phyloP scores from a whole-genome alignment of 2,113 vertebrate genomes.

The Takifugu flavidus region DNA sequence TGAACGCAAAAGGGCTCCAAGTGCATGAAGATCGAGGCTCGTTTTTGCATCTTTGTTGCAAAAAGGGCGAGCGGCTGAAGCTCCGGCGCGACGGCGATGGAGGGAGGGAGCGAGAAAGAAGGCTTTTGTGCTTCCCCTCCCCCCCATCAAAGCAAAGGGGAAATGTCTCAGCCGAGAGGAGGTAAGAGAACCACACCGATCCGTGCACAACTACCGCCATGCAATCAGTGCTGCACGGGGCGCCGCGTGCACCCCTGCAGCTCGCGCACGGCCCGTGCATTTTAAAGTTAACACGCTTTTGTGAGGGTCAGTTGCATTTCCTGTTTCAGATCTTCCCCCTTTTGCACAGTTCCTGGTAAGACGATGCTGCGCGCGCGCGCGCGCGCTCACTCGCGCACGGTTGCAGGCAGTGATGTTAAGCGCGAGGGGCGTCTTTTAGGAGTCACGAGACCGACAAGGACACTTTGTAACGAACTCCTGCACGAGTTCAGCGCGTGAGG shows the following conservation, averaged over 20 bases:
- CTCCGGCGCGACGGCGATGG: constrained; percentile 71
- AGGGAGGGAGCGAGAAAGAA: constrained; percentile 84
- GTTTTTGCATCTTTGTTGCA: constrained; percentile 91
- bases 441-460: constrained; percentile 60
- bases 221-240: constrained; percentile 80
- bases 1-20: constrained; percentile 78
- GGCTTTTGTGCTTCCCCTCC: constrained; percentile 94
- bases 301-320: constrained; percentile 87
- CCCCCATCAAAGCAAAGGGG: constrained; percentile 88
- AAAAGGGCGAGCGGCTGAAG: constrained; percentile 80
- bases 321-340: constrained; percentile 85
- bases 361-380: constrained; percentile 76
- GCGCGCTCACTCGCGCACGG: constrained; percentile 77
- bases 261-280: constrained; percentile 77
- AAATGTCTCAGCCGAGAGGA: constrained; percentile 90
- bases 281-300: constrained; percentile 80
- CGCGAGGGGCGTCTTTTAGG: constrained; percentile 71
- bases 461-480: constrained; percentile 34
- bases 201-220: constrained; percentile 72
- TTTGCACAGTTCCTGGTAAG: constrained; percentile 87
- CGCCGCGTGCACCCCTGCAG: constrained; percentile 80
- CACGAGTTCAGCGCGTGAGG: constrained; percentile 24
- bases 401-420: constrained; percentile 69
- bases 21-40: constrained; percentile 86
- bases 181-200: constrained; percentile 82